These are phyloP conservation scores for Euphonia xanthogaster DNA, from an alignment of 2,797 vertebrate genomes.

Conservation along the genomic window DNA sequence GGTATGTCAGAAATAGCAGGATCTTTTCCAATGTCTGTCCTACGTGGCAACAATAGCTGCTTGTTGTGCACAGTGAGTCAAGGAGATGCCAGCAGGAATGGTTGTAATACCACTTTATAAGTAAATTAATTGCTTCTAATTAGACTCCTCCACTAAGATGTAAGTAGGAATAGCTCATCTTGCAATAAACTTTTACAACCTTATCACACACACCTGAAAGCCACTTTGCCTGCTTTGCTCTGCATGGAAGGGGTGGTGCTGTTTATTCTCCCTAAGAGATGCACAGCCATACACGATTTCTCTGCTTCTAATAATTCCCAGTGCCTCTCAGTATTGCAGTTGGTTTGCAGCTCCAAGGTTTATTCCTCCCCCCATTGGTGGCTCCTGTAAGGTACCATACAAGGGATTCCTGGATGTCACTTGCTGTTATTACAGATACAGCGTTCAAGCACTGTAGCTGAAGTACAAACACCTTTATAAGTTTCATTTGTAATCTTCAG, in stretches of 20 bases:
- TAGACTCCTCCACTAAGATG: neutral
- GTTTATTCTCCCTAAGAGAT: neutral
- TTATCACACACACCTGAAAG: neutral
- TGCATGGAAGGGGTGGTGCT: rapidly evolving
- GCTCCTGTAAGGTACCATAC: neutral
- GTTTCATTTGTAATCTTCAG: neutral
- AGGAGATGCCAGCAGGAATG: neutral
- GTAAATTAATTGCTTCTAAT: neutral
- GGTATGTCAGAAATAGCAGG: neutral
- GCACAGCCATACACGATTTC: neutral
- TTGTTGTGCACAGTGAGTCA: rapidly evolving
- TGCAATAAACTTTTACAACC: neutral
- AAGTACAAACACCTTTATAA: neutral
- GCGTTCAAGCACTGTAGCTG: neutral
- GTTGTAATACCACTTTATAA: neutral
- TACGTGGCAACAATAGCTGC: neutral
- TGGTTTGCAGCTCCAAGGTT: neutral
- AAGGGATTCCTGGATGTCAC: neutral
- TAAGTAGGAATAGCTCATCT: neutral
- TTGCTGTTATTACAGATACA: neutral
- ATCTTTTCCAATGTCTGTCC: neutral
- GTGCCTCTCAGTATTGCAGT: neutral
- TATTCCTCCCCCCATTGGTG: neutral
- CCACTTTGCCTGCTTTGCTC: neutral
- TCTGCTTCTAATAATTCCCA: neutral